These are phyloP conservation scores for Cantharis lateralis DNA, from an alignment of 2,888 invertebrate species.

Conservation along the genomic window DNA sequence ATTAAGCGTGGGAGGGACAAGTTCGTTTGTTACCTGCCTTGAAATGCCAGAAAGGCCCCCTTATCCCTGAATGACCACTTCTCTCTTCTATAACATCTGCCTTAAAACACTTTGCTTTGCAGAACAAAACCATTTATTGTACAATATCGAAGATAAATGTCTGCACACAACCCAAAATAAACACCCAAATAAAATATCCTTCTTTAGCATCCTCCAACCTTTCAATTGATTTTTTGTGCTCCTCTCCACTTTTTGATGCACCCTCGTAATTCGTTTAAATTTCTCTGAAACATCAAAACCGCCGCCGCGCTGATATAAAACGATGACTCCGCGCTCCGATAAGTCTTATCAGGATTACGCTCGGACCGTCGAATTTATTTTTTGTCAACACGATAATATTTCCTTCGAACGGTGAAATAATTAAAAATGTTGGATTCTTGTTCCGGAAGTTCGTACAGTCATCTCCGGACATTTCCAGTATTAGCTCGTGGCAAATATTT, in stretches of 20 bases:
- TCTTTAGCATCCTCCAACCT: neutral
- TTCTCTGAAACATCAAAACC: neutral
- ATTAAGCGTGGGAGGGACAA: constrained; percentile 39
- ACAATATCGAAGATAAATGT: neutral
- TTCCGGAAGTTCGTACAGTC: constrained; percentile 20
- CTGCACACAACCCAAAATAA: neutral
- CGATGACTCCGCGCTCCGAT: neutral
- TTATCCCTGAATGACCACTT: constrained; percentile 26
- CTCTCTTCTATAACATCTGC: constrained; percentile 14
- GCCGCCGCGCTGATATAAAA: neutral
- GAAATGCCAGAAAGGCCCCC: constrained; percentile 34
- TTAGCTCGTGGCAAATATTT: constrained; percentile 25
- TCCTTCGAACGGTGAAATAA: neutral
- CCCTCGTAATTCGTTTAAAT: neutral
- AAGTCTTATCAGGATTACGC: neutral
- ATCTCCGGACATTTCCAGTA: constrained; percentile 23
- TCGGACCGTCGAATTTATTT: neutral
- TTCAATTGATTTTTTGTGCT: neutral
- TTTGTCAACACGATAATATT: neutral
- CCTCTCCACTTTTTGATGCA: neutral
- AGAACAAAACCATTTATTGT: constrained; percentile 5
- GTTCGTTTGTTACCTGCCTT: constrained; percentile 39
- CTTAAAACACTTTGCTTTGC: constrained; percentile 3
- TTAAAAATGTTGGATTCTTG: neutral
- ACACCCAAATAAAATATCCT: neutral